These are phyloP conservation scores for Aphis gossypii DNA, from an alignment of 1,140 invertebrate genomes.

Conservation along the genomic window DNA sequence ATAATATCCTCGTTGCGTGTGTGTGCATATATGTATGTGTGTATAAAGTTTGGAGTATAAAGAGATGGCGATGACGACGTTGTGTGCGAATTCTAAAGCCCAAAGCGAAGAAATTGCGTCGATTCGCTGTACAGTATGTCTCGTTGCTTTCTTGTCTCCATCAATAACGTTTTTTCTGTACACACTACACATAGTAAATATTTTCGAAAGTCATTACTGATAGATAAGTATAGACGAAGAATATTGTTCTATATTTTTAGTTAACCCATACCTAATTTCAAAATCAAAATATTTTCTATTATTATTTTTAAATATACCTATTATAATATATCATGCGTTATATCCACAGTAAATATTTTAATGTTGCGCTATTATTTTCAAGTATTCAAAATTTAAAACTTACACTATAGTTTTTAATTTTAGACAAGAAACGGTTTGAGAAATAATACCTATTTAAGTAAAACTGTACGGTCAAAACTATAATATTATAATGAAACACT, in stretches of 20 bases:
- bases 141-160: not conserved
- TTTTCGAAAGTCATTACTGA: not conserved
- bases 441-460: not conserved
- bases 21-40: not conserved
- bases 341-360: not conserved
- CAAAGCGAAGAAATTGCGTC: not conserved
- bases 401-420: not conserved
- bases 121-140: not conserved
- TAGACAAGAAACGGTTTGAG: not conserved
- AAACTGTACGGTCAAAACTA: not conserved
- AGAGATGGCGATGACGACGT: not conserved
- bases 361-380: not conserved
- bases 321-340: not conserved
- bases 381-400: not conserved
- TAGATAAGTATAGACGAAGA: not conserved
- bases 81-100: not conserved
- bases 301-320: not conserved
- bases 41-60: not conserved
- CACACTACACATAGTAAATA: not conserved
- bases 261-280: not conserved
- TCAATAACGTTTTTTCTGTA: not conserved
- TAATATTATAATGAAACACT: not conserved
- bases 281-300: not conserved
- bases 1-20: constrained; percentile 7
- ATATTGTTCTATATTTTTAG: not conserved